Percentiles rank a stretch among this genome's conserved stretches.
These are phyloP conservation scores for Crossocerus cetratus DNA, from an alignment of 2,888 invertebrate genomes.

Conservation along the genomic window DNA sequence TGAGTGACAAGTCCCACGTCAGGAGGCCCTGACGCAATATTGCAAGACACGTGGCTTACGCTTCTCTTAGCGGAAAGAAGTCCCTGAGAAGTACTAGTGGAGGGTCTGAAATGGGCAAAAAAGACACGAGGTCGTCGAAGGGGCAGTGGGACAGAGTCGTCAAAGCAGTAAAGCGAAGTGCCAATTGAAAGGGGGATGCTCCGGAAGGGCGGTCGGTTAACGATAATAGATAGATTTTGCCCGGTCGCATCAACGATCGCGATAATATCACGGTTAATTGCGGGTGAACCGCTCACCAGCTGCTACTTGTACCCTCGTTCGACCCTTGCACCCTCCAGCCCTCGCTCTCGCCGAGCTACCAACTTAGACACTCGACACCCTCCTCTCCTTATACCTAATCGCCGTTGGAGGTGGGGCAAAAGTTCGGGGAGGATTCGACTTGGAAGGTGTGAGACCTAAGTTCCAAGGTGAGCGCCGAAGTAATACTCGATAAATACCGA, in stretches of 20 bases:
- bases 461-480: too few relatives aligned
- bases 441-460: too few relatives aligned
- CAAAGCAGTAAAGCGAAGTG: not conserved
- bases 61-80: not conserved
- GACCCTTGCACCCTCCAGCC: slow-evolving; percentile 12
- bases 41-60: too few relatives aligned
- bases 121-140: not conserved
- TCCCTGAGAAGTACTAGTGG: not conserved
- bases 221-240: slow-evolving; percentile 50
- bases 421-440: too few relatives aligned
- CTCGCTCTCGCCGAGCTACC: too few relatives aligned
- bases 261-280: slow-evolving; percentile 66
- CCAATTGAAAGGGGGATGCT: not conserved
- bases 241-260: slow-evolving; percentile 39
- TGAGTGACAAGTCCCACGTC: too few relatives aligned
- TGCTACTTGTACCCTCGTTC: slow-evolving; percentile 22
- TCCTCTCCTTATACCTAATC: too few relatives aligned
- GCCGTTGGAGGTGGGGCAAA: too few relatives aligned
- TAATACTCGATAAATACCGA: too few relatives aligned
- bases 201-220: slow-evolving; percentile 22
- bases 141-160: not conserved
- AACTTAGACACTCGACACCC: too few relatives aligned
- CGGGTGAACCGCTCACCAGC: slow-evolving; percentile 54
- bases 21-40: too few relatives aligned
- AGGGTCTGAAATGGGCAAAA: not conserved